Base-by-base conservation (phyloP, 2,113 vertebrate species). In the Atherinomorus stipes region DNA sequence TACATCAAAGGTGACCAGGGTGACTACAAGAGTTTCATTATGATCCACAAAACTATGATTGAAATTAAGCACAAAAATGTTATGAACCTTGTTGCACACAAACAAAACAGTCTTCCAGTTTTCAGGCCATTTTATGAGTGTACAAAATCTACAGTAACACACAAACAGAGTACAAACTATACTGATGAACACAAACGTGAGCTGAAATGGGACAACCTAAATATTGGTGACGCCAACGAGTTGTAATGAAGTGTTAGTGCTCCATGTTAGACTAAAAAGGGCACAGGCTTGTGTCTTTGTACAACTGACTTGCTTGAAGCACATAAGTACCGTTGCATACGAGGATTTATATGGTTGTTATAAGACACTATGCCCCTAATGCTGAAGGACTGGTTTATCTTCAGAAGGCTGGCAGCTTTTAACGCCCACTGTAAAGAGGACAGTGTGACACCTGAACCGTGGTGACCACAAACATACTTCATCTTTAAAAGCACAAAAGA, bases 361-460 rank as follows among this genome's bases (percentile, higher is more conserved):
- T 84, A 91, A 91, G 90, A 90, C 89, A 92, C 91, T 84, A 53
- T 66, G 82, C 63, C 82, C 89, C 73, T 25, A 70, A 60, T 72
- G 58, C 57, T 69, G 59, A 85, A 85, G 74, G 76, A 83, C 87
- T 58, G 85, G 76, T 84, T 84, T 28, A 75, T 80, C 62, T 71
- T 73, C 62, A 69, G 74, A 86, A 86, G 82, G 83, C 87, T 73
- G 67, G 64, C 74, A 22, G 52, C 78, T 74, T 70, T 11, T 1
- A 70, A 54, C 49, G 65, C 51, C 64, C 12, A 44, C 12, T 11
- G 23, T 13, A 19, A 64, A 13, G 37, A 3, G 21, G 45, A 70
- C n/a, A 50, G 22, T 9, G 58, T 53, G 49, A 68, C 62, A 71
- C 28, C 63, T 67, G 13, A 12, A 49, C 45, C 42, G 54, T 64